A percentile compares a stretch with the other conserved stretches of the same genome.
phyloP scores from a whole-genome alignment of 2,113 vertebrate species.

The Paramisgurnus dabryanus region DNA sequence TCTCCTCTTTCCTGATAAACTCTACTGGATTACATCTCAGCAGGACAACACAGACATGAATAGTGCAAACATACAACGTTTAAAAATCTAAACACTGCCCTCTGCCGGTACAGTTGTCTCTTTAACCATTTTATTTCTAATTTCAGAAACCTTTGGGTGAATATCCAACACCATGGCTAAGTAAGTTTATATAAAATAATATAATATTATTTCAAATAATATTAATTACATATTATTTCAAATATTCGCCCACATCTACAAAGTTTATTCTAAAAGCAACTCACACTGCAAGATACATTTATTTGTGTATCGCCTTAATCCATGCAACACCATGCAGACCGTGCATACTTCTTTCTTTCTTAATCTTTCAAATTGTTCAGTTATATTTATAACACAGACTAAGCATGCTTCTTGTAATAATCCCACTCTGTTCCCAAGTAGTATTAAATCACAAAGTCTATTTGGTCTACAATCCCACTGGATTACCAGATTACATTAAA shows the following conservation, averaged over 20 bases:
- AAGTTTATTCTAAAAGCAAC: too few relatives aligned
- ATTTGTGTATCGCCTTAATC: too few relatives aligned
- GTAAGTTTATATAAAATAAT: constrained; percentile 60
- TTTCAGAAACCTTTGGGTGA: constrained; percentile 38
- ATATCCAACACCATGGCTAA: constrained; percentile 66
- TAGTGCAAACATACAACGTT: constrained; percentile 8
- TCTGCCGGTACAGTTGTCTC: background rate
- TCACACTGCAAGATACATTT: too few relatives aligned
- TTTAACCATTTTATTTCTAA: constrained; percentile 5
- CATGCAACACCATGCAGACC: too few relatives aligned
- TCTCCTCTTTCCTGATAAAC: constrained; percentile 38
- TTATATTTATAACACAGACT: constrained; percentile 6
- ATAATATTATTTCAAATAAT: background rate
- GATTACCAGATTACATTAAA: constrained; percentile 42
- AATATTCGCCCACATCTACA: background rate
- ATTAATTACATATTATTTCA: too few relatives aligned
- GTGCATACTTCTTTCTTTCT: too few relatives aligned
- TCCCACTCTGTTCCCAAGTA: background rate
- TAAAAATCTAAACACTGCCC: constrained; percentile 2
- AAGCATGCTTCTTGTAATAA: constrained; percentile 2
- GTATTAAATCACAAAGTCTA: constrained; percentile 23
- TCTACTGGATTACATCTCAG: constrained; percentile 34
- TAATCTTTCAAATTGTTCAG: too few relatives aligned
- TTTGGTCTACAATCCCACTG: constrained; percentile 22
- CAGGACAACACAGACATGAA: constrained; percentile 23